A percentile compares a stretch with the other conserved stretches of the same genome.
These are phyloP conservation scores for Ladona fulva DNA, from an alignment of 1,140 invertebrate species.

Conservation along the genomic window DNA sequence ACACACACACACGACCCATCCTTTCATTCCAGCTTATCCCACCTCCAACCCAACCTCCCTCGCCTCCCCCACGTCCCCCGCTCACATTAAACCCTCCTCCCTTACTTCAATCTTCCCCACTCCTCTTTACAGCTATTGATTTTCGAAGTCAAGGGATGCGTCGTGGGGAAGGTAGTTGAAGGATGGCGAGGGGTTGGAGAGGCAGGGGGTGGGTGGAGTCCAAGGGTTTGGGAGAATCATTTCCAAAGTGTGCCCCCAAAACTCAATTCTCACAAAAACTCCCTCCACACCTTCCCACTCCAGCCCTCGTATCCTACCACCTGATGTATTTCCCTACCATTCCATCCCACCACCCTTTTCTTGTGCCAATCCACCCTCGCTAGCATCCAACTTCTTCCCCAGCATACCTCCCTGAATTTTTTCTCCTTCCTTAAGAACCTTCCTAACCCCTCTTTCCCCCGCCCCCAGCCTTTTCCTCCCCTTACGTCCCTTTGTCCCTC, in stretches of 20 bases:
- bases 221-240: background rate
- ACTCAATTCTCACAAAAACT: background rate
- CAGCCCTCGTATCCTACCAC: background rate
- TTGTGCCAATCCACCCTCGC: background rate
- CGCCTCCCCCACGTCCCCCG: background rate
- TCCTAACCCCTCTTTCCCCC: background rate
- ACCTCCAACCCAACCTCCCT: background rate
- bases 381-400: background rate
- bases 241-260: slow-evolving; percentile 2
- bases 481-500: background rate
- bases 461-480: background rate
- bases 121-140: background rate
- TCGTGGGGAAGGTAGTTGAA: background rate
- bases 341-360: too few species aligned
- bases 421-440: background rate
- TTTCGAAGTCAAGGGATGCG: slow-evolving; percentile 7
- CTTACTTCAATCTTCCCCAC: too few species aligned
- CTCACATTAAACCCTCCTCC: background rate
- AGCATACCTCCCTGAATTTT: background rate
- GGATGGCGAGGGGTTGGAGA: background rate
- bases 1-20: too few species aligned
- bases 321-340: background rate
- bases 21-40: background rate
- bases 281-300: background rate
- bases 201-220: background rate